Evolutionary conservation across 2,888 invertebrate species (phyloP), one percentile per base, ranked within the genome.

Genomic region (Synergus umbraculus): DNA sequence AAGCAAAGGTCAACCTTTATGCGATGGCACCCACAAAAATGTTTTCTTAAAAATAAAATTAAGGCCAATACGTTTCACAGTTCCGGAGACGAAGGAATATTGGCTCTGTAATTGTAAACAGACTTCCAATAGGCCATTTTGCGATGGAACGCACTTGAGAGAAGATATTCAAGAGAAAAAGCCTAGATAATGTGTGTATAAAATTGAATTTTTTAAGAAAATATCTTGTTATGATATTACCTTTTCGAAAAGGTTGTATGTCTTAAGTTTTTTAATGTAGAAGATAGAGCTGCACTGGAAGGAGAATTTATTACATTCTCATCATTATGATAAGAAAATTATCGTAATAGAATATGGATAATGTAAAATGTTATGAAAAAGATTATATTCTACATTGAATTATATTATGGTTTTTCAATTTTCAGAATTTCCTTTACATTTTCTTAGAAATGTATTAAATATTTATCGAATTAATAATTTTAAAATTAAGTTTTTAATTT

Each of bases 21-120:
- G 99, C 92, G 99, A 99, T 93, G 97, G 97, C 18, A 96, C 97
- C 0, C 99, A 99, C 92, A 97, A 94, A 90, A 95, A 95, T 90
- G 93, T 95, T 29, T 95, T 94, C 85, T 93, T 97, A 3, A 96
- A 96, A 93, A 95, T 97, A 54, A 95, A 94, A 81, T 93, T 95
- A 67, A 96, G 95, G 84, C 99, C 99, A 0, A 93, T 98, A 5
- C 93, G 94, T 81, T 98, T 99, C 90, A 93, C 94, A 85, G 98
- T 99, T 1, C 95, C 95, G 76, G 96, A 98, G 93, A 96, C 96
- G 0, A 97, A 97, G 87, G 97, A 97, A 22, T 98, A 98, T 91
- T 98, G 98, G 97, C 93, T 99, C n/a, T 99, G 99, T 91, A 98
- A 98, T 91, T 99, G 99, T 91, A 99, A 99, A 92, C 98, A 98